A percentile compares a stretch with the other conserved stretches of the same genome.
phyloP scores from a whole-genome alignment of 2,888 invertebrate species.

The Macropis europaea region DNA sequence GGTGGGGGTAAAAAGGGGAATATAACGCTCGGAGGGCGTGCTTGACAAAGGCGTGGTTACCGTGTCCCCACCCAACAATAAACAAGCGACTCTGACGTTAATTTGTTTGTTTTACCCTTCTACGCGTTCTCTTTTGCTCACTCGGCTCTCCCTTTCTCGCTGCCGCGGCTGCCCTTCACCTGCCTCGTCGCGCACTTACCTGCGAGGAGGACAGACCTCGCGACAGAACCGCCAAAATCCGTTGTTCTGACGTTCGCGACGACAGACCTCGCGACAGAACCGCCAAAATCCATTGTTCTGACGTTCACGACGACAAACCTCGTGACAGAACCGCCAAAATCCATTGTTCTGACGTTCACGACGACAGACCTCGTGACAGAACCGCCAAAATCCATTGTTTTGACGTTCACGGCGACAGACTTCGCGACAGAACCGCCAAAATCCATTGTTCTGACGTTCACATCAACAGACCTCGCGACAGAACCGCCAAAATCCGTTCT shows the following conservation, averaged over 20 bases:
- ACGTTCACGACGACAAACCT: background rate
- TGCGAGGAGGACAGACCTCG: background rate
- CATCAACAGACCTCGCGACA: too few relatives aligned
- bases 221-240: too few relatives aligned
- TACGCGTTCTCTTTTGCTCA: constrained; percentile 40
- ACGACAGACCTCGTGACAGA: background rate
- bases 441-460: background rate
- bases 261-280: background rate
- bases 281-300: background rate
- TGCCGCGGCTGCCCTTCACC: constrained; percentile 29
- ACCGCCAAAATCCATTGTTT: background rate
- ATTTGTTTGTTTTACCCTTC: constrained; percentile 76
- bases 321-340: too few relatives aligned
- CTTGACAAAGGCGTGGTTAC: constrained; percentile 78
- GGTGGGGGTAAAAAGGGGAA: constrained; percentile 65
- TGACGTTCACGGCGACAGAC: background rate
- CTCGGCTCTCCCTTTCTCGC: constrained; percentile 1
- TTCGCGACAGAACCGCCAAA: too few relatives aligned
- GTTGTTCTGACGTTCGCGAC: too few relatives aligned
- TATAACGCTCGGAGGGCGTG: constrained; percentile 74
- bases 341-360: background rate
- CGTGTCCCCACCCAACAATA: constrained; percentile 77
- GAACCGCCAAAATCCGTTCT: too few relatives aligned
- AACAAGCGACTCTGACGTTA: constrained; percentile 77
- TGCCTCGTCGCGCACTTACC: constrained; percentile 33